Evolutionary conservation across 2,113 vertebrate species (phyloP).

Genomic region (Sebastes fasciatus): DNA sequence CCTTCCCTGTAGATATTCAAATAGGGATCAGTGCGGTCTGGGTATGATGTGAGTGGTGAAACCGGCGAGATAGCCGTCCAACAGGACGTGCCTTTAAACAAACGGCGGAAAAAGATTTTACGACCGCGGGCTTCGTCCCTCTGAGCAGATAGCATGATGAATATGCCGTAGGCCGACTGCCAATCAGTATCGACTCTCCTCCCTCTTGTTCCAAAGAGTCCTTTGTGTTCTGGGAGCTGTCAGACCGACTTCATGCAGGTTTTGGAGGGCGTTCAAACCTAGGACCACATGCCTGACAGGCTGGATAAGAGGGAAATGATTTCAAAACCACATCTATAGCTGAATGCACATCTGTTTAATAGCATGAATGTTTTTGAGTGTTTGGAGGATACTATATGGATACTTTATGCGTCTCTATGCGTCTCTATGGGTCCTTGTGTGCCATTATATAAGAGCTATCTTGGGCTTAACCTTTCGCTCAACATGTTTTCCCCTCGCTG

Average conservation of each 20-base stretch:
- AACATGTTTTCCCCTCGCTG: constrained; percentile 28
- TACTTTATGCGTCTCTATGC: not conserved
- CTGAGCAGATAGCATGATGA: constrained; percentile 50
- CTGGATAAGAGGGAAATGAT: constrained; percentile 55
- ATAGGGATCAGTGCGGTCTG: constrained; percentile 45
- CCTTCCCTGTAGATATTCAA: constrained; percentile 62
- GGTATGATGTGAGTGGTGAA: constrained; percentile 43
- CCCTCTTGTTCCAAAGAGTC: constrained; percentile 47
- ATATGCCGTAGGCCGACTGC: constrained; percentile 43
- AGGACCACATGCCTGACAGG: constrained; percentile 50
- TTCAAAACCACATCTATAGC: constrained; percentile 59
- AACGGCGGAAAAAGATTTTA: constrained; percentile 45
- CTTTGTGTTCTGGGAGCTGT: constrained; percentile 64
- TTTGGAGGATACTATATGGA: constrained; percentile 5
- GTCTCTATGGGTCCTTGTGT: constrained; percentile 15
- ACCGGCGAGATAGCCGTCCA: constrained; percentile 26
- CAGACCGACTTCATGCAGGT: constrained; percentile 45
- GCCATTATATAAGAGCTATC: constrained; percentile 19
- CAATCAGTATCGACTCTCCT: constrained; percentile 54
- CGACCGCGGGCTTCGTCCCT: constrained; percentile 12
- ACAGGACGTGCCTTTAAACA: constrained; percentile 50
- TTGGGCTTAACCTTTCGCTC: constrained; percentile 21
- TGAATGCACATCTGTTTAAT: constrained; percentile 60
- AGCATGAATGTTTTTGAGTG: constrained; percentile 31
- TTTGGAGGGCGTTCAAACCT: constrained; percentile 48